Percentiles rank a stretch among this genome's conserved stretches.
Evolutionary conservation across 1,140 invertebrate species (phyloP).

Genomic region (Pissodes strobi): DNA sequence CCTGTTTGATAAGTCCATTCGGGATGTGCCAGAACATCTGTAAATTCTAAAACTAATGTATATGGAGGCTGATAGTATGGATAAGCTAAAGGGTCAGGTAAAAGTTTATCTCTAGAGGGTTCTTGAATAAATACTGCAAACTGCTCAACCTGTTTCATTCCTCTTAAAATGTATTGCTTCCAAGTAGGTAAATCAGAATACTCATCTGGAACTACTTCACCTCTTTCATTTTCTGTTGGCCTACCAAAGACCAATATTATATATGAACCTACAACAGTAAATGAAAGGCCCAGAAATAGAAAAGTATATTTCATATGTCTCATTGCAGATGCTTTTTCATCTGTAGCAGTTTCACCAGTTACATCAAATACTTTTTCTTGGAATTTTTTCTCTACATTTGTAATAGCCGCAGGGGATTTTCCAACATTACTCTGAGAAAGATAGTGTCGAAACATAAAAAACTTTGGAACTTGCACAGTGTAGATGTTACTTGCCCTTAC

Average conservation of each 20-base stretch:
- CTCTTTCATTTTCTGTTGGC: constrained; percentile 72
- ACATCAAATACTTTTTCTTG: constrained; percentile 24
- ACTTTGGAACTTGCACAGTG: background rate
- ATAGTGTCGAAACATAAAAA: too few species aligned
- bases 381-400: constrained; percentile 11
- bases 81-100: constrained; percentile 89
- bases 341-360: constrained; percentile 56
- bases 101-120: constrained; percentile 89
- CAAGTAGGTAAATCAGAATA: constrained; percentile 72
- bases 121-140: constrained; percentile 71
- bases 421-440: too few species aligned
- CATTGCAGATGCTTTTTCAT: constrained; percentile 57
- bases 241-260: constrained; percentile 69
- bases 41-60: constrained; percentile 94
- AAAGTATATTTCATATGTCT: constrained; percentile 62
- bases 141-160: constrained; percentile 36
- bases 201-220: constrained; percentile 76
- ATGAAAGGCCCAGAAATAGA: constrained; percentile 57
- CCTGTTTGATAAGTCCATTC: constrained; percentile 91
- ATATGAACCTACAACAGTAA: constrained; percentile 56
- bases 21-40: constrained; percentile 93
- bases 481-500: background rate
- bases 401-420: background rate
- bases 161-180: constrained; percentile 72
- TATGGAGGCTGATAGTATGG: constrained; percentile 98